These are phyloP conservation scores for Drosophila micromelanica DNA, from an alignment of 1,140 invertebrate genomes.

Conservation along the genomic window DNA sequence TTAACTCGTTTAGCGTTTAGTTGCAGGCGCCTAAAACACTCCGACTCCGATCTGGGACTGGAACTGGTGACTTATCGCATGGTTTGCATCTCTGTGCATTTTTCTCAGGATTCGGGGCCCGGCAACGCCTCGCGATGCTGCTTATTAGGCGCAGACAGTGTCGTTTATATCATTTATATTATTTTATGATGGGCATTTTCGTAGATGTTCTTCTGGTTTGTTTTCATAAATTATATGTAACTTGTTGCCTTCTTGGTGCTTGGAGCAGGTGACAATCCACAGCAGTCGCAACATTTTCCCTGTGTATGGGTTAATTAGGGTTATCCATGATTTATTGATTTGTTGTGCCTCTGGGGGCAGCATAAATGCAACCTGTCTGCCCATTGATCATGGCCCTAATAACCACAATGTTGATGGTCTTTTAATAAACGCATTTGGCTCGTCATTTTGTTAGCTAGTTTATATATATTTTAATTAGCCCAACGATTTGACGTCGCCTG, in stretches of 20 bases:
- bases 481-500: conserved; percentile 22
- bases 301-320: conserved; percentile 70
- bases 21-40: conserved; percentile 72
- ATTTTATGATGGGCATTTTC: conserved; percentile 67
- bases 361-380: conserved; percentile 49
- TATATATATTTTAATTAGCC: conserved; percentile 63
- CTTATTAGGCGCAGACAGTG: conserved; percentile 81
- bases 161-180: conserved; percentile 83
- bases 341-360: conserved; percentile 26
- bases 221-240: conserved; percentile 62
- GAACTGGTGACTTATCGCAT: conserved; percentile 61
- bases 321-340: conserved; percentile 78
- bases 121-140: conserved; percentile 39
- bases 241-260: conserved; percentile 43
- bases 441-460: conserved; percentile 40
- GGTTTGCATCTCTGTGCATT: conserved; percentile 70
- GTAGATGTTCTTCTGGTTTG: conserved; percentile 23
- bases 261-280: conserved; percentile 68
- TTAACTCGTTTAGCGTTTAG: conserved; percentile 84
- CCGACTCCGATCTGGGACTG: neutral
- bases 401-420: conserved; percentile 59
- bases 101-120: conserved; percentile 66
- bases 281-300: conserved; percentile 6
- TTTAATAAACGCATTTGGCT: conserved; percentile 64
- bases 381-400: conserved; percentile 65